Base-by-base conservation (phyloP, 1,140 invertebrate species). In the Scaptomyza montana region DNA sequence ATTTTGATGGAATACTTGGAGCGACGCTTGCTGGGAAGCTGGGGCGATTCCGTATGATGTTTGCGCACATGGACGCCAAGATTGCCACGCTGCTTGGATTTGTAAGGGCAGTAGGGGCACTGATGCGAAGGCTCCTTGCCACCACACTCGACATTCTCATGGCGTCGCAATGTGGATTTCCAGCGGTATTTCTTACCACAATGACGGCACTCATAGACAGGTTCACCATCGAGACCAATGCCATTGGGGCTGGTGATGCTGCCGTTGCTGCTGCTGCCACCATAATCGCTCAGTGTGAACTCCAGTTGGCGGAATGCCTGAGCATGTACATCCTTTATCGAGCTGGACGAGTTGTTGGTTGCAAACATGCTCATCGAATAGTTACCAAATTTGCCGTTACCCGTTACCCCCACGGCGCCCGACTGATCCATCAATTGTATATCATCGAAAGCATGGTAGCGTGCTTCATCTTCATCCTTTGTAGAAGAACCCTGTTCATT, bases 71-170 rank as follows among this genome's bases (percentile, higher is more conserved):
- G 96, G 36, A 96, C 96, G 43, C 95, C 95, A 0, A 97, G 93
- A 92, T 96, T 96, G 69, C 96, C 96, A 19, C 95, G 93, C 80
- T 97, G 96, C 81, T 96, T 95, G 25, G 96, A 96, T 72, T 94
- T 94, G 92, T 96, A 96, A 0, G 95, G 94, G 90, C 96, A 97
- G 76, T 96, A 94, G 5, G 96, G 96, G 74, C 96, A 97, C 69
- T 96, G 95, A 92, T 97, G 96, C 7, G 95, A 93, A 1, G 95
- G 96, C 67, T 96, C 95, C 91, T 97, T 96, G 59, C 96, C 96
- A 10, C 96, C 96, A 89, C 96, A 97, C 91, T 97, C 96, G 60
- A 97, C 96, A 91, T 95, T 96, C 91, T 97, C 96, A 91, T 97
- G 96, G 8, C 96, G 93, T 3, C 95, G 93, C 93, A 96, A 94